Evolutionary conservation across 2,888 invertebrate genomes (phyloP).

Genomic region (Brachyptera risi): DNA sequence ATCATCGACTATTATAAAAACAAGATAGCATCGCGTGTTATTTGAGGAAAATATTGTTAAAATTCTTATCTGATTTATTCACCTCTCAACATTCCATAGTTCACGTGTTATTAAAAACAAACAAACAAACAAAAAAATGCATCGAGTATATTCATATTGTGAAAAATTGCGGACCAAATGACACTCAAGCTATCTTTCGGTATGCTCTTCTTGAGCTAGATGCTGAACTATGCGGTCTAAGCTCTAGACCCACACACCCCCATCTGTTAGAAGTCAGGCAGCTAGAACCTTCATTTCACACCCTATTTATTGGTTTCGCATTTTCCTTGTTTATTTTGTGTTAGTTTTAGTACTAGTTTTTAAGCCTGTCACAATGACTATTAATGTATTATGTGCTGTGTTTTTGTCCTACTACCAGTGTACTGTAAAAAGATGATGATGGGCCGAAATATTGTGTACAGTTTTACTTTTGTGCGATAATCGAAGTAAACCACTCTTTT

Average conservation of each 20-base stretch:
- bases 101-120: conserved; percentile 26
- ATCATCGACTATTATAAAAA: too few species aligned
- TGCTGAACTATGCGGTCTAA: conserved; percentile 31
- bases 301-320: not conserved
- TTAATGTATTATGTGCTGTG: not conserved
- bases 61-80: conserved; percentile 20
- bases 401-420: not conserved
- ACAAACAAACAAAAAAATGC: conserved; percentile 22
- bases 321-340: not conserved
- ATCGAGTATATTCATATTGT: conserved; percentile 31
- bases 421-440: too few species aligned
- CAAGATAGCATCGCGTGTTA: too few species aligned
- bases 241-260: not conserved
- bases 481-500: too few species aligned
- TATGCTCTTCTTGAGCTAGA: too few species aligned
- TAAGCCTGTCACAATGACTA: not conserved
- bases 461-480: not conserved
- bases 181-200: conserved; percentile 14
- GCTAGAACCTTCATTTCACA: too few species aligned
- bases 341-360: not conserved
- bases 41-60: conserved; percentile 15
- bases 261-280: not conserved
- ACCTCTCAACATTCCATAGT: conserved; percentile 32
- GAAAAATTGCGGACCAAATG: conserved; percentile 34
- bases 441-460: not conserved